Conservation (phyloP, 2,797 vertebrate genomes). For the Poeciliopsis infans region DNA sequence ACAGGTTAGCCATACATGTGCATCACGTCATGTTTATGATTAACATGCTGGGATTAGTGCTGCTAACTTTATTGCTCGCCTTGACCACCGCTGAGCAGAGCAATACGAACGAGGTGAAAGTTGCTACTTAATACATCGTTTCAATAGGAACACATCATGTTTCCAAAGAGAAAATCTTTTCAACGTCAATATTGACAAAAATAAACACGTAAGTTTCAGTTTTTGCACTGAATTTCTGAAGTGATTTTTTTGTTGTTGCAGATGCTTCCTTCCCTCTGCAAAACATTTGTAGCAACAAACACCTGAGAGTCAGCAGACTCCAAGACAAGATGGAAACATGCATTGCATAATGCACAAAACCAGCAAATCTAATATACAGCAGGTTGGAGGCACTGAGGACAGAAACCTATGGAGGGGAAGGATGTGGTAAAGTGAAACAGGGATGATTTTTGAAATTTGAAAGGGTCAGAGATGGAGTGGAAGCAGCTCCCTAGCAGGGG, state of each 20-base stretch:
- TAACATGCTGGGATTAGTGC: no score
- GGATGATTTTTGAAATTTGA: slow-evolving; percentile 62
- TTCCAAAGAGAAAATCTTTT: background rate
- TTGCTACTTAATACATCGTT: background rate
- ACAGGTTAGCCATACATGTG: slow-evolving; percentile 25
- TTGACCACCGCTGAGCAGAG: background rate
- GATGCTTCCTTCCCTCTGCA: background rate
- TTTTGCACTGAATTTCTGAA: background rate
- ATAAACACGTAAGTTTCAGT: background rate
- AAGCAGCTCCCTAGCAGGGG: slow-evolving; percentile 55
- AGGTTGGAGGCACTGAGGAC: slow-evolving; percentile 48
- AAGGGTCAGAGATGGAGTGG: slow-evolving; percentile 63
- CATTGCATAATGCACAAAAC: slow-evolving; percentile 40
- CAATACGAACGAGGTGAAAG: background rate
- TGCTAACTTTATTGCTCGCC: no score
- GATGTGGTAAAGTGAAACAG: slow-evolving; percentile 54
- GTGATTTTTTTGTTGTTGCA: background rate
- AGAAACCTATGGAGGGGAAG: slow-evolving; percentile 51
- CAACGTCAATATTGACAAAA: background rate
- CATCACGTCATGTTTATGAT: background rate
- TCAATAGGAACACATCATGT: background rate
- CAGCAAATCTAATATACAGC: slow-evolving; percentile 29
- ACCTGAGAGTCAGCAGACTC: slow-evolving; percentile 20
- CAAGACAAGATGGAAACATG: slow-evolving; percentile 41
- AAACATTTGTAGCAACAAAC: slow-evolving; percentile 31